A percentile compares a stretch with the other conserved stretches of the same genome.
Evolutionary conservation across 1,140 invertebrate species (phyloP).

Genomic region (Antheraea mylitta): DNA sequence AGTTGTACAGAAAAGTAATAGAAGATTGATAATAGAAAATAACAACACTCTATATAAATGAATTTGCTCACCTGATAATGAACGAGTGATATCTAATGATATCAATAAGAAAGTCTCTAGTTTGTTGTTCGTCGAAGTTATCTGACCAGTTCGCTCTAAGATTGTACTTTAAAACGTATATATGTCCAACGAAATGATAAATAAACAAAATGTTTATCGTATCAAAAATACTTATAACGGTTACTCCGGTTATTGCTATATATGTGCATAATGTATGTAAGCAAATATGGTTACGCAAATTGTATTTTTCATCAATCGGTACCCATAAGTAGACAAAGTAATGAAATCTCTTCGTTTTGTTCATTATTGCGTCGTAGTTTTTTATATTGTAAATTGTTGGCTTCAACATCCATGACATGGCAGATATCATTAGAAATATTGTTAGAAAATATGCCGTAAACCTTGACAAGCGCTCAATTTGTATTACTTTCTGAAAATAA

Average conservation of each 20-base stretch:
- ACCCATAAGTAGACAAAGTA: constrained; percentile 43
- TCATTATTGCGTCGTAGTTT: constrained; percentile 35
- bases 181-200: constrained; percentile 47
- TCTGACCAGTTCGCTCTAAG: constrained; percentile 27
- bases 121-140: constrained; percentile 26
- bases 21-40: too few species aligned
- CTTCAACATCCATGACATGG: constrained; percentile 32
- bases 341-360: constrained; percentile 33
- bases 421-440: constrained; percentile 31
- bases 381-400: constrained; percentile 36
- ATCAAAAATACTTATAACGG: constrained; percentile 35
- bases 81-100: constrained; percentile 46
- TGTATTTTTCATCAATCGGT: constrained; percentile 45
- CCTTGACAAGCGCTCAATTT: constrained; percentile 32
- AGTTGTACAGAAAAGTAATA: too few species aligned
- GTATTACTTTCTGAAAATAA: constrained; percentile 35
- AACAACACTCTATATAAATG: too few species aligned
- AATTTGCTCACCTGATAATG: constrained; percentile 35
- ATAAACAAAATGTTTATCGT: constrained; percentile 36
- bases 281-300: constrained; percentile 32
- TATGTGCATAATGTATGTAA: constrained; percentile 21
- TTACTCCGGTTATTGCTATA: constrained; percentile 15
- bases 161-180: constrained; percentile 40
- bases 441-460: constrained; percentile 32
- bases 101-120: constrained; percentile 27